phyloP scores from a whole-genome alignment of 2,113 vertebrate species.

The Piaya cayana region DNA sequence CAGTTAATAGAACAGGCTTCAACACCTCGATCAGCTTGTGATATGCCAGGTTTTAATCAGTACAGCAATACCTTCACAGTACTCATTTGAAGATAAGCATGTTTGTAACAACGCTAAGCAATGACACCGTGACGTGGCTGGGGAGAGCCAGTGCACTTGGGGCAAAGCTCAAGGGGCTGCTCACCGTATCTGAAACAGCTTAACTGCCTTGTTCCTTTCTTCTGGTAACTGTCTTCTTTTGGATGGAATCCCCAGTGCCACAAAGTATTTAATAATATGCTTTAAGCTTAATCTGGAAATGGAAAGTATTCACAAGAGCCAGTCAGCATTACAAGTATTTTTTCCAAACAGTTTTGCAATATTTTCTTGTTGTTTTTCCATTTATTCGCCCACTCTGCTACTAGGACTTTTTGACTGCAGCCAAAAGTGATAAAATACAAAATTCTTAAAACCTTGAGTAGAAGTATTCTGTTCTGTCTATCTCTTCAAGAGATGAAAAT shows the following conservation, averaged over 20 bases:
- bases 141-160: background rate
- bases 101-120: background rate
- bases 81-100: background rate
- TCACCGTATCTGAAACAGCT: background rate
- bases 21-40: background rate
- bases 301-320: constrained; percentile 8
- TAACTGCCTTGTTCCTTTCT: background rate
- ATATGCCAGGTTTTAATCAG: background rate
- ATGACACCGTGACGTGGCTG: background rate
- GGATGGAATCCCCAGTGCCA: background rate
- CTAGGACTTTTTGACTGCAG: background rate
- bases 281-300: constrained; percentile 40
- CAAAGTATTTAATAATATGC: constrained; percentile 13
- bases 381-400: background rate
- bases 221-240: constrained; percentile 28
- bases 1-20: background rate
- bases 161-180: background rate
- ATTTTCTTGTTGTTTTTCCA: constrained; percentile 1
- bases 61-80: background rate
- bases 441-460: background rate
- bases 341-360: constrained; percentile 16
- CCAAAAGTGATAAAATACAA: background rate
- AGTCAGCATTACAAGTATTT: background rate
- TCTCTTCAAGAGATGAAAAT: background rate
- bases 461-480: background rate